Percentiles rank a stretch among this genome's conserved stretches.
Conservation (phyloP, 2,797 vertebrate genomes). For the Bradypodion pumilum region DNA sequence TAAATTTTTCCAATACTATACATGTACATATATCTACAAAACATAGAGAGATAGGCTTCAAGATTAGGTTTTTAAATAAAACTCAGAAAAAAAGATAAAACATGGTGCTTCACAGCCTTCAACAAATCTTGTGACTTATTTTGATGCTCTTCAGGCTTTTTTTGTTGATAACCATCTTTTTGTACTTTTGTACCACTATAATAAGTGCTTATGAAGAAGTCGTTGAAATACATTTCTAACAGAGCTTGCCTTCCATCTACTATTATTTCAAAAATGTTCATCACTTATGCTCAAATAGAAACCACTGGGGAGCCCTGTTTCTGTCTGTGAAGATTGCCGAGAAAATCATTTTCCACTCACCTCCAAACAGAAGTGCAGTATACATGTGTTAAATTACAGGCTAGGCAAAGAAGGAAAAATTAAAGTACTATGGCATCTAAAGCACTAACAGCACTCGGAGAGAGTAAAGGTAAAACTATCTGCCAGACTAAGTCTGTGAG, state of each 20-base stretch:
- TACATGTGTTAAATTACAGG: slow-evolving; percentile 31
- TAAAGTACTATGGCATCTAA: slow-evolving; percentile 14
- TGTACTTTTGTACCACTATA: background rate
- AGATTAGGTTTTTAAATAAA: background rate
- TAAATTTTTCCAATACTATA: background rate
- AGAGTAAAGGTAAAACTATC: background rate
- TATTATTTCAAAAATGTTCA: slow-evolving; percentile 36
- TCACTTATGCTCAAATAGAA: slow-evolving; percentile 42
- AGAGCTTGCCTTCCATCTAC: slow-evolving; percentile 6
- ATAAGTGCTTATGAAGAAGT: slow-evolving; percentile 14
- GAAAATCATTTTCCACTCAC: slow-evolving; percentile 36
- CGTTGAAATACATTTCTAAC: slow-evolving; percentile 19
- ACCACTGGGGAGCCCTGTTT: slow-evolving; percentile 29
- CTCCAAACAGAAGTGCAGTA: slow-evolving; percentile 3
- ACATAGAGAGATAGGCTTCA: no score
- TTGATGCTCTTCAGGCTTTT: background rate
- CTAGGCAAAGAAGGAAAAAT: slow-evolving; percentile 15
- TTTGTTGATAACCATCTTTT: slow-evolving; percentile 2
- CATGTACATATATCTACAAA: background rate
- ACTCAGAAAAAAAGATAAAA: background rate
- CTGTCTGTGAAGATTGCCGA: slow-evolving; percentile 39
- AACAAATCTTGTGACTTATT: slow-evolving; percentile 2
- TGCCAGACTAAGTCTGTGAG: background rate
- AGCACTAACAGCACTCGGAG: background rate
- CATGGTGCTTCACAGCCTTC: background rate